phyloP scores from a whole-genome alignment of 2,113 vertebrate genomes.

The Gobiocypris rarus region DNA sequence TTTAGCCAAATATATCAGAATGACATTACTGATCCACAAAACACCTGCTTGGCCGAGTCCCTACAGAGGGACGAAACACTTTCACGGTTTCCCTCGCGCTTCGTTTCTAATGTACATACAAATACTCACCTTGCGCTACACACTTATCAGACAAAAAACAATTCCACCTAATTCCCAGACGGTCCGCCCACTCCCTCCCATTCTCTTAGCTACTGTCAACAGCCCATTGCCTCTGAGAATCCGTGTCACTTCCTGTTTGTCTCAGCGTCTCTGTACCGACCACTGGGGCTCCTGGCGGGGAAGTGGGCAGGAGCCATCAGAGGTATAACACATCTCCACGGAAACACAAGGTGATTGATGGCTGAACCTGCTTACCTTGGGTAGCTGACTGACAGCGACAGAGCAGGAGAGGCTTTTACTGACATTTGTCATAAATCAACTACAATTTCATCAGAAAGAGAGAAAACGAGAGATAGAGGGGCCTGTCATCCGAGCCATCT shows the following conservation, averaged over 20 bases:
- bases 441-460: constrained; percentile 83
- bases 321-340: constrained; percentile 72
- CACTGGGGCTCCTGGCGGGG: constrained; percentile 68
- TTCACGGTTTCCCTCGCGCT: neutral
- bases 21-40: constrained; percentile 53
- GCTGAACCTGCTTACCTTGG: constrained; percentile 86
- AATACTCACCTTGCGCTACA: constrained; percentile 33
- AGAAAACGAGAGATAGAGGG: constrained; percentile 37
- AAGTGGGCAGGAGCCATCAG: constrained; percentile 74
- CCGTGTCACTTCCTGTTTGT: constrained; percentile 79
- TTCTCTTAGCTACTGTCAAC: constrained; percentile 66
- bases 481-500: constrained; percentile 70
- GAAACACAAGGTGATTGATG: constrained; percentile 86
- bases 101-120: constrained; percentile 22
- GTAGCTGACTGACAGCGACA: constrained; percentile 86
- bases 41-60: constrained; percentile 48
- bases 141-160: constrained; percentile 34
- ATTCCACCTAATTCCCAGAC: constrained; percentile 6
- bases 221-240: constrained; percentile 69
- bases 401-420: constrained; percentile 79
- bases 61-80: constrained; percentile 26
- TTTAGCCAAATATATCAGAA: constrained; percentile 57
- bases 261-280: constrained; percentile 76
- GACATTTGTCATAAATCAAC: constrained; percentile 94
- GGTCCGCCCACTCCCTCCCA: neutral